A percentile compares a stretch with the other conserved stretches of the same genome.
These are phyloP conservation scores for Dendrolimus kikuchii DNA, from an alignment of 1,140 invertebrate species.

Conservation along the genomic window DNA sequence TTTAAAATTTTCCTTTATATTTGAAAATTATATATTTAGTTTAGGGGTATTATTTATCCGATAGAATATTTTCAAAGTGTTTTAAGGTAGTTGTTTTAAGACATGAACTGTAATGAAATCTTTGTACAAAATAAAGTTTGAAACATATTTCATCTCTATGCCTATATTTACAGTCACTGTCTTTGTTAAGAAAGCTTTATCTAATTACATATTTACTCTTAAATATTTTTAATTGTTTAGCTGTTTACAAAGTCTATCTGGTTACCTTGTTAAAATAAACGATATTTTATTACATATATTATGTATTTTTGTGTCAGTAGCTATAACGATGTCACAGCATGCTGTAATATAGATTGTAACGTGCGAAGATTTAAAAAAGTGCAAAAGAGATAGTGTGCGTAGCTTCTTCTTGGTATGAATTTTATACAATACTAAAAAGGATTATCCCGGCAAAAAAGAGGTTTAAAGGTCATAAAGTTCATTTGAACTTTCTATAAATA, in stretches of 20 bases:
- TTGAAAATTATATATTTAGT: too few species aligned
- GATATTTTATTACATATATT: constrained; percentile 54
- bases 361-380: too few species aligned
- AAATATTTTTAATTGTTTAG: constrained; percentile 50
- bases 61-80: too few species aligned
- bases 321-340: constrained; percentile 37
- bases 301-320: constrained; percentile 39
- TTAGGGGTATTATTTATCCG: neutral
- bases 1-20: too few species aligned
- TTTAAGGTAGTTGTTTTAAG: too few species aligned
- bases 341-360: constrained; percentile 35
- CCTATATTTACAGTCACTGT: constrained; percentile 22
- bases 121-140: constrained; percentile 31
- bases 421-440: too few species aligned
- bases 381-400: too few species aligned
- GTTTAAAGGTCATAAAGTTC: too few species aligned
- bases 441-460: too few species aligned
- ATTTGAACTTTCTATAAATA: too few species aligned
- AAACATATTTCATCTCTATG: constrained; percentile 7
- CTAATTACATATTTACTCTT: constrained; percentile 28
- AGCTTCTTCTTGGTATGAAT: too few species aligned
- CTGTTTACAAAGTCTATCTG: constrained; percentile 62
- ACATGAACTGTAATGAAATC: constrained; percentile 13
- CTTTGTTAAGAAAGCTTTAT: constrained; percentile 33
- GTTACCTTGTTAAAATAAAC: constrained; percentile 46